These are phyloP conservation scores for Anisognathus igniventris DNA, from an alignment of 2,797 vertebrate species.

Conservation along the genomic window DNA sequence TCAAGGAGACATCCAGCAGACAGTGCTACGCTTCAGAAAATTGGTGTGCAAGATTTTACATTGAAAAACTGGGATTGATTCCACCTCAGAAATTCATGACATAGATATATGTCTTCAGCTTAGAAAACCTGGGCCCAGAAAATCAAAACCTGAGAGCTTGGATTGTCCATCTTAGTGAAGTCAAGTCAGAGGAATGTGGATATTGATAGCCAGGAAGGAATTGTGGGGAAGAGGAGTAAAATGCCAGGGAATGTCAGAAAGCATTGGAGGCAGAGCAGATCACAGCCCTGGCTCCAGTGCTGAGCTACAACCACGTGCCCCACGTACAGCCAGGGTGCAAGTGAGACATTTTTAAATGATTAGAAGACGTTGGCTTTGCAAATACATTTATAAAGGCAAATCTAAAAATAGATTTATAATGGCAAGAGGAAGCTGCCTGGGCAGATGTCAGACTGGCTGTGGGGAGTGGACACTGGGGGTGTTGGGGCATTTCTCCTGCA, in stretches of 20 bases:
- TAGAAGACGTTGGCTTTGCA: background rate
- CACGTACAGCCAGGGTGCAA: background rate
- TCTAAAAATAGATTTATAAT: background rate
- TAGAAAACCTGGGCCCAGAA: background rate
- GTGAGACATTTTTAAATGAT: background rate
- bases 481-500: background rate
- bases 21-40: background rate
- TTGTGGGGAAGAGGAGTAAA: background rate
- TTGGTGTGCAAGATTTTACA: background rate
- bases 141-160: background rate
- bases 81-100: background rate
- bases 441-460: background rate
- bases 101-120: background rate
- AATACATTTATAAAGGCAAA: background rate
- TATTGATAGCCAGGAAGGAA: background rate
- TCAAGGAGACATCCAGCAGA: background rate
- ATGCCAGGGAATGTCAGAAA: background rate
- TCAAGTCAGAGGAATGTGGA: background rate
- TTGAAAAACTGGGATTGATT: background rate
- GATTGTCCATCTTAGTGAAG: background rate
- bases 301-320: background rate
- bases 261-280: background rate
- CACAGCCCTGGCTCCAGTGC: accelerated
- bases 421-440: background rate
- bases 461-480: background rate